A percentile compares a stretch with the other conserved stretches of the same genome.
phyloP scores from a whole-genome alignment of 2,113 vertebrate species.

The Antennarius striatus region DNA sequence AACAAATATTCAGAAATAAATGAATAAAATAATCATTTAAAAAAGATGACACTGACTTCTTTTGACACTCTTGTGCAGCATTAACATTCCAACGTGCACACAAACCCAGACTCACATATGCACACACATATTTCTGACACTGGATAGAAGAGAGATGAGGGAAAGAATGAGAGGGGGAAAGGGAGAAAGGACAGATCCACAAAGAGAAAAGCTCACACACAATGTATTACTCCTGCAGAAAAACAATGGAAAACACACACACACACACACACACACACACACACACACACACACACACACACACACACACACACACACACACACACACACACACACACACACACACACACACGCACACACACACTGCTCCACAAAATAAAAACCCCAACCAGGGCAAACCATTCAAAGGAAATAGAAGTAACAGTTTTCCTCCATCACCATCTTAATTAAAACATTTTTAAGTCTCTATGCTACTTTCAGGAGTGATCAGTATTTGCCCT shows the following conservation, averaged over 20 bases:
- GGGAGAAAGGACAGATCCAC: conserved; percentile 29
- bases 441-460: not conserved
- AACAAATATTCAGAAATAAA: too few relatives aligned
- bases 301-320: conserved; percentile 50
- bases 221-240: conserved; percentile 30
- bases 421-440: conserved; percentile 7
- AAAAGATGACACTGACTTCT: not conserved
- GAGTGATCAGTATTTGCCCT: conserved; percentile 7
- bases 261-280: conserved; percentile 24
- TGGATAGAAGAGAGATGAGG: conserved; percentile 35
- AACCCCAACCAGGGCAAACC: conserved; percentile 30
- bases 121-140: conserved; percentile 3
- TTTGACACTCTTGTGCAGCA: not conserved
- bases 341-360: conserved; percentile 43
- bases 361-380: conserved; percentile 68
- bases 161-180: conserved; percentile 35
- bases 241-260: conserved; percentile 44
- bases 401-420: conserved; percentile 29
- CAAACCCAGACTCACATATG: conserved; percentile 11
- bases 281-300: conserved; percentile 22
- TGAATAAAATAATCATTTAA: too few relatives aligned
- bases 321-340: conserved; percentile 38
- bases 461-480: conserved; percentile 8
- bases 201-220: conserved; percentile 28
- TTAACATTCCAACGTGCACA: not conserved